Evolutionary conservation across 92 coral and sea anemone species (phyloP), one percentile per base, ranked within the genome.

Genomic region (Epizoanthus stellaris): DNA sequence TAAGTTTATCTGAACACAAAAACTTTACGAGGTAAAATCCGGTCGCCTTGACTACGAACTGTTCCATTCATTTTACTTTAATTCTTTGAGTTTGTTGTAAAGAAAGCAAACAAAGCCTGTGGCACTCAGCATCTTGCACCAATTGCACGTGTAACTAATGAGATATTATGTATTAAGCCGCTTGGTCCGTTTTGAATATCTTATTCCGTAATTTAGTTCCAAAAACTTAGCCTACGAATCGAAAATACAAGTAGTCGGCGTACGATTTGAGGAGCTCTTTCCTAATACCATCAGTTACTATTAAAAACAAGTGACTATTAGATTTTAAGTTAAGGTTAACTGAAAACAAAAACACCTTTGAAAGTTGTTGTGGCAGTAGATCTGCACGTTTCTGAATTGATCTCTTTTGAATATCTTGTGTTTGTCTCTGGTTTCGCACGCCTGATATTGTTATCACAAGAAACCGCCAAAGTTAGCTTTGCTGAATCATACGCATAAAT

Each of bases 51-150:
- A 54, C 72, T 19, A 79, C 83, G 42, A 63, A 6, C 52, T 20
- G 60, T 15, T 76, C 52, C 61, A 79, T 79, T 79, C 83, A 63
- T 45, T 61, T 77, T 68, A 38, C 43, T 62, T 63, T 5, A 67
- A 45, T 36, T 43, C 82, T 40, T 79, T 63, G 72, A 75, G 80
- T 14, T 36, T 75, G 54, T 12, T 53, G 80, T 42, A 61, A 77
- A 79, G 70, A 40, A 58, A 63, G 61, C 57, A 79, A 21, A 79
- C 83, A 79, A 79, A 77, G 30, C 40, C 13, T 62, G 61, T 79
- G 25, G 43, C 60, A 42, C 40, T 79, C 30, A 77, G 62, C 11
- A 79, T 71, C 83, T n/a, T n/a, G n/a, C n/a, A n/a, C n/a, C n/a
- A n/a, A n/a, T 43, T 17, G 61, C 45, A 63, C 49, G 83, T 79